Evolutionary conservation across 2,113 vertebrate species (phyloP).

Genomic region (Scortum barcoo): DNA sequence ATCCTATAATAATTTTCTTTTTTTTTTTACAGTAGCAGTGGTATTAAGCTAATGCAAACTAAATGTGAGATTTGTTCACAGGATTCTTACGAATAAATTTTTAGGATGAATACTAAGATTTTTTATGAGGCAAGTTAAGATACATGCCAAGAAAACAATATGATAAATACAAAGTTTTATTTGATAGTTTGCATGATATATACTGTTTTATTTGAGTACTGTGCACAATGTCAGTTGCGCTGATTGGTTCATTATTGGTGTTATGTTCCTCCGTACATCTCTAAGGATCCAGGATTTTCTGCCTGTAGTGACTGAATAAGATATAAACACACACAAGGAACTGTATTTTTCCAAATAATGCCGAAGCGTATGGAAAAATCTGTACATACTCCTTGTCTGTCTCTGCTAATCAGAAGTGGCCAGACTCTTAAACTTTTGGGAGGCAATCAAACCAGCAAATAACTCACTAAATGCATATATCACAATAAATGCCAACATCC

Average conservation of each 20-base stretch:
- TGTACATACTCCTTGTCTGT: neutral
- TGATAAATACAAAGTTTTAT: neutral
- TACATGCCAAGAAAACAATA: neutral
- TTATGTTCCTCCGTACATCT: neutral
- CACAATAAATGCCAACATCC: conserved; percentile 37
- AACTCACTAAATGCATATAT: conserved; percentile 25
- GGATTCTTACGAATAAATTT: conserved; percentile 7
- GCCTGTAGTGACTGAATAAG: conserved; percentile 14
- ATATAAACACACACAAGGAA: conserved; percentile 11
- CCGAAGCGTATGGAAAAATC: conserved; percentile 17
- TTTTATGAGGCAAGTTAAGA: neutral
- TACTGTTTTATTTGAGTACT: neutral
- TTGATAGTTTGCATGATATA: neutral
- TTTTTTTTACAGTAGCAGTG: neutral
- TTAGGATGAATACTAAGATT: neutral
- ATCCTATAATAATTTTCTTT: neutral
- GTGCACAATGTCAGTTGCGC: neutral
- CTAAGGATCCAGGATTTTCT: neutral
- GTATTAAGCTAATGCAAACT: neutral
- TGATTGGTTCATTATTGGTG: neutral
- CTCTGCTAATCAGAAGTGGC: conserved; percentile 32
- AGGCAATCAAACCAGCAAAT: conserved; percentile 28
- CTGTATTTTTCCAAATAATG: conserved; percentile 16
- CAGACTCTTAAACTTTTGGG: conserved; percentile 31
- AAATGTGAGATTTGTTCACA: neutral